Conservation (phyloP, 2,888 invertebrate species). For the Rhynchonema sp. region DNA sequence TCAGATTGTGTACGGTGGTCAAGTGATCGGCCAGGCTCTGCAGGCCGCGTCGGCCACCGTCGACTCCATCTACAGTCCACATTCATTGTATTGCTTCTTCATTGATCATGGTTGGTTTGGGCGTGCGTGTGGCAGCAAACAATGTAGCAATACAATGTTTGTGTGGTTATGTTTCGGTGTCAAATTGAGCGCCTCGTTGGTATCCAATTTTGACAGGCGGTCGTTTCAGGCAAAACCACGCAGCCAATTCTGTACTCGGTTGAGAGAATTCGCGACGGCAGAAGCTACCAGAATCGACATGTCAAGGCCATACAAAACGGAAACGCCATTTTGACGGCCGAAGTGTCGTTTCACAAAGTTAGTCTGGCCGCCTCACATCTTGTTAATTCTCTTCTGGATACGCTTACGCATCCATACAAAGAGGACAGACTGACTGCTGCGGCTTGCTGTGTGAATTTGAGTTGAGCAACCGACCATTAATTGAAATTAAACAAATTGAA, state of each 20-base stretch:
- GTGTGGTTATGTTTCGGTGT: not conserved
- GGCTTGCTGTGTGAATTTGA: too few species aligned
- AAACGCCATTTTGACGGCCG: constrained; percentile 27
- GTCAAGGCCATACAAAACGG: constrained; percentile 33
- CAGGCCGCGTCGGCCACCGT: constrained; percentile 31
- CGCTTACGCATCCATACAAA: too few species aligned
- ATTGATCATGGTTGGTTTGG: constrained; percentile 28
- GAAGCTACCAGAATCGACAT: constrained; percentile 28
- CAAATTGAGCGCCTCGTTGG: not conserved
- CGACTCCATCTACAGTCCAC: constrained; percentile 24
- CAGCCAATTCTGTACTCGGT: constrained; percentile 31
- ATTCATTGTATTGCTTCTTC: constrained; percentile 33
- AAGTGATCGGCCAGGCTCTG: constrained; percentile 31
- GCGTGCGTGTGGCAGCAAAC: too few species aligned
- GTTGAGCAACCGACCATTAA: too few species aligned
- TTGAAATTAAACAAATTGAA: too few species aligned
- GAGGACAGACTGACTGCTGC: too few species aligned
- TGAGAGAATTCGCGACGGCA: constrained; percentile 30
- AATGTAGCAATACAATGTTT: not conserved
- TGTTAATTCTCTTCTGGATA: not conserved
- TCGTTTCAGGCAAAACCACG: constrained; percentile 14
- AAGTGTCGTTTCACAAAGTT: constrained; percentile 19
- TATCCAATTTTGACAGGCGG: not conserved
- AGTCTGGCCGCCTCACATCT: not conserved
- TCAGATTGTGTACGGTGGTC: constrained; percentile 28